Evolutionary conservation across 2,113 vertebrate species (phyloP), one percentile per base, ranked within the genome.

Genomic region (Speoplatyrhinus poulsoni): DNA sequence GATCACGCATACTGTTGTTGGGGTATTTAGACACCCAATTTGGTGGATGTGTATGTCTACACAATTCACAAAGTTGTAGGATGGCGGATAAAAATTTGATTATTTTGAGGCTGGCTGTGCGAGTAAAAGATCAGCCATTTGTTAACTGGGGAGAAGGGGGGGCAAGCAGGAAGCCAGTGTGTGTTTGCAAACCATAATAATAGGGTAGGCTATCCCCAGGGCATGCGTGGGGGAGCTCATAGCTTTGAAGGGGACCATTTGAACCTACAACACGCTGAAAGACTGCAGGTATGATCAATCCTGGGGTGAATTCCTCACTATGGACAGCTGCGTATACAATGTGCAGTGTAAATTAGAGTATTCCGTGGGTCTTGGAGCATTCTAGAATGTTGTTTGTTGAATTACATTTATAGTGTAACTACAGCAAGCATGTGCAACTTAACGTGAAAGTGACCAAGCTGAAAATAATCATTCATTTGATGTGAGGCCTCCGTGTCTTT

Each of bases 181-280:
- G 62, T 82, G 78, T 86, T 84, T 81, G 74, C 73, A 65, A 73
- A 75, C 75, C 67, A 62, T 91, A 90, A 90, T 91, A 72, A 90
- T 81, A 90, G 85, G 85, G 81, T 52, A 85, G 71, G 67, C 46
- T 72, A 60, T 66, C 88, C 83, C 62, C 32, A 1, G 64, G 87
- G 67, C 77, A 75, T 70, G 70, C 70, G 72, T 72, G 82, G 71
- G 60, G 53, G 67, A 50, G 70, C 48, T 79, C 70, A 64, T 63
- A 72, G 69, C 91, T 91, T 92, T 90, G 82, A 90, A 91, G 79
- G 66, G 7, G 15, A 59, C 52, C 62, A 76, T 85, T 88, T 87
- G 84, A 87, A 88, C 83, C 73, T 65, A 67, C 48, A 78, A 67
- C 63, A 66, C 13, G 85, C 74, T 90, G 89, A 91, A 77, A 89